Conservation (phyloP, 1,140 invertebrate genomes). For the Nomia melanderi region DNA sequence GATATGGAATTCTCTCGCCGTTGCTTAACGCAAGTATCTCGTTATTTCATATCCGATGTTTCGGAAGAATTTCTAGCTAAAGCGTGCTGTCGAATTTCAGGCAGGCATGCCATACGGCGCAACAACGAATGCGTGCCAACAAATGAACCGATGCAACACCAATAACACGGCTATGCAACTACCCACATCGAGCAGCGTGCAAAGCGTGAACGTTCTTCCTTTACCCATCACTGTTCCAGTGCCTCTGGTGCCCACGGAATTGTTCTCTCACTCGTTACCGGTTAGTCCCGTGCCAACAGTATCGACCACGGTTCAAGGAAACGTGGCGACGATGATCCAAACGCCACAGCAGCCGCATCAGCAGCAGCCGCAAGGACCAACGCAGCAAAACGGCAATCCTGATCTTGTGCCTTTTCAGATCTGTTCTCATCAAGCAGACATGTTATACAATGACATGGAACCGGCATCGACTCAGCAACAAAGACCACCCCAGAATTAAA, state of each 20-base stretch:
- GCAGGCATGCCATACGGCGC: slow-evolving; percentile 73
- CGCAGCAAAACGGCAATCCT: slow-evolving; percentile 59
- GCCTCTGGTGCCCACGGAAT: slow-evolving; percentile 73
- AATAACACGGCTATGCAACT: slow-evolving; percentile 70
- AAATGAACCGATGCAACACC: slow-evolving; percentile 63
- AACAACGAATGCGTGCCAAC: slow-evolving; percentile 67
- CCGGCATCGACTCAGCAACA: slow-evolving; percentile 64
- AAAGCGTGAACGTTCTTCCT: slow-evolving; percentile 71
- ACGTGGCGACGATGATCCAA: slow-evolving; percentile 68
- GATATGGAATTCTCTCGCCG: slow-evolving; percentile 88
- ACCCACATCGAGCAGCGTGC: slow-evolving; percentile 61
- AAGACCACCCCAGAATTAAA: slow-evolving; percentile 63
- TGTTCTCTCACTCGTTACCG: slow-evolving; percentile 72
- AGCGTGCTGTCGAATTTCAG: too few relatives aligned
- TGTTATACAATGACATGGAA: slow-evolving; percentile 74
- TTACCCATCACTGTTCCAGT: slow-evolving; percentile 73
- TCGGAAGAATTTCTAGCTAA: too few relatives aligned
- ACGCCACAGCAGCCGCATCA: slow-evolving; percentile 62
- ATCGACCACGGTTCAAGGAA: slow-evolving; percentile 55
- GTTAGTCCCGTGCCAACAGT: slow-evolving; percentile 53
- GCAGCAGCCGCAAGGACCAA: slow-evolving; percentile 49
- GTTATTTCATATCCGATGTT: too few relatives aligned
- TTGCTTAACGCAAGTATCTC: slow-evolving; percentile 82
- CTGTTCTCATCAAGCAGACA: slow-evolving; percentile 69
- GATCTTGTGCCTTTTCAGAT: slow-evolving; percentile 74